Evolutionary conservation across 2,888 invertebrate genomes (phyloP).

Genomic region (Pollenia griseotomentosa): DNA sequence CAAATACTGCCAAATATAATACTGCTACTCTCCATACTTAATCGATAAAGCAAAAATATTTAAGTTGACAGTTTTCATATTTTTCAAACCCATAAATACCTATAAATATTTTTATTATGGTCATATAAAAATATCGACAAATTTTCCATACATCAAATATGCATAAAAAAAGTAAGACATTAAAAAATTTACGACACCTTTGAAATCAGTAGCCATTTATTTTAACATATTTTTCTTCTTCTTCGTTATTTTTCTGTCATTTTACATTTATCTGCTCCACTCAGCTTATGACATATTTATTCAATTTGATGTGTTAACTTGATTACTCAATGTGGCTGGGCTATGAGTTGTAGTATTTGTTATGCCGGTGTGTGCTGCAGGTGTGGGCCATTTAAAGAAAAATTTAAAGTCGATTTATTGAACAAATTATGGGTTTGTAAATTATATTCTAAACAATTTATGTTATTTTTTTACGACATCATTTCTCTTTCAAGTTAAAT

Average conservation of each 20-base stretch:
- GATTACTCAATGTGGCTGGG: conserved; percentile 38
- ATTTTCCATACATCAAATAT: conserved; percentile 13
- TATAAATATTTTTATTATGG: conserved; percentile 29
- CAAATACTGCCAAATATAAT: too few species aligned
- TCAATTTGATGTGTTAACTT: conserved; percentile 68
- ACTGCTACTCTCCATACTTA: too few species aligned
- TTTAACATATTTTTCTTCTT: conserved; percentile 23
- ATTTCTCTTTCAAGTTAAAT: conserved; percentile 37
- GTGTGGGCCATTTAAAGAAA: conserved; percentile 46
- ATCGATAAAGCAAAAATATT: too few species aligned
- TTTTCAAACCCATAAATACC: neutral
- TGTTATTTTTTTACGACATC: conserved; percentile 54
- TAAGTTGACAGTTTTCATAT: too few species aligned
- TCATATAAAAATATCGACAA: conserved; percentile 7
- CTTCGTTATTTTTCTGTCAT: neutral
- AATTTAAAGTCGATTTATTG: conserved; percentile 66
- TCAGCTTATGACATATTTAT: conserved; percentile 58
- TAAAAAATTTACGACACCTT: conserved; percentile 59
- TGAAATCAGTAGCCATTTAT: conserved; percentile 47
- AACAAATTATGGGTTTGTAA: conserved; percentile 67
- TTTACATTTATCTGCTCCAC: conserved; percentile 19
- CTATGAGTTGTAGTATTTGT: neutral
- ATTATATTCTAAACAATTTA: conserved; percentile 69
- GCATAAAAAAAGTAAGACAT: conserved; percentile 40
- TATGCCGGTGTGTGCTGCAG: conserved; percentile 17